Conservation (phyloP, 1,140 invertebrate genomes). For the Pomacea maculata region DNA sequence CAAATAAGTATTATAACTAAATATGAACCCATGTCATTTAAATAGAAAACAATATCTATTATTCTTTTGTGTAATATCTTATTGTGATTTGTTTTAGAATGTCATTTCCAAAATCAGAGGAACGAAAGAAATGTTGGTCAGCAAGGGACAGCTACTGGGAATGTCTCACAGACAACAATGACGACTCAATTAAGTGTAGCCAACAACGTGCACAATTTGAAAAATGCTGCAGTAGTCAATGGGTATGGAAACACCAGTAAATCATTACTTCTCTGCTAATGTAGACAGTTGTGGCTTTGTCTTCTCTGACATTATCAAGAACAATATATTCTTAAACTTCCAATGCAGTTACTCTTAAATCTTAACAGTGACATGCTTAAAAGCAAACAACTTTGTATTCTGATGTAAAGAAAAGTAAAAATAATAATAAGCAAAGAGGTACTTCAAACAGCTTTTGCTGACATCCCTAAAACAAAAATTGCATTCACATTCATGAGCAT, state of each 20-base stretch:
- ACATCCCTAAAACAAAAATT: too few relatives aligned
- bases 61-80: too few relatives aligned
- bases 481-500: too few relatives aligned
- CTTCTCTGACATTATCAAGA: neutral
- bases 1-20: too few relatives aligned
- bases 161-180: constrained; percentile 79
- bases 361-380: too few relatives aligned
- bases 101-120: constrained; percentile 74
- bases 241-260: constrained; percentile 70
- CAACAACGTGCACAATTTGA: constrained; percentile 82
- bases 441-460: too few relatives aligned
- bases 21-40: too few relatives aligned
- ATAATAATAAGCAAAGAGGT: too few relatives aligned
- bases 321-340: neutral
- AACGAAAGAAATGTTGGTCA: constrained; percentile 84
- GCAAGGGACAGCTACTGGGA: constrained; percentile 88
- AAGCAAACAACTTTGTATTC: too few relatives aligned
- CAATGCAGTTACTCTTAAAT: neutral
- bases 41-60: too few relatives aligned
- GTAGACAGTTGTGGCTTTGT: neutral
- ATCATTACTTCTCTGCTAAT: neutral
- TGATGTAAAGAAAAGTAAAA: too few relatives aligned
- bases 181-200: constrained; percentile 73
- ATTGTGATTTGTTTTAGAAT: neutral
- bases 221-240: constrained; percentile 83